Base-by-base conservation (phyloP, 2,888 invertebrate species). In the Cryptophagus acutangulus region DNA sequence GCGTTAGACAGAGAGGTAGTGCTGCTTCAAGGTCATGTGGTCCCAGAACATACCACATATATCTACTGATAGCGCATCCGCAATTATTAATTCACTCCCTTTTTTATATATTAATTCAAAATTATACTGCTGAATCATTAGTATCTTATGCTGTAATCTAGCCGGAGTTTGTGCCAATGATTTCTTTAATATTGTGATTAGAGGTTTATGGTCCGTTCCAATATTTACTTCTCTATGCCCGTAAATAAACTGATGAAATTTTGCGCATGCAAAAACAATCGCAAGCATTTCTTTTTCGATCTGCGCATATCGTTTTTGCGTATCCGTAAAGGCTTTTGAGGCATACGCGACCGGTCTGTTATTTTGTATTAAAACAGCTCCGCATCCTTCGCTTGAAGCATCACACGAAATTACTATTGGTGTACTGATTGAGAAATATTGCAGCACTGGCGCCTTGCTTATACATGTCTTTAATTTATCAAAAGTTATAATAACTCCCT, bases 271-370 rank as follows among this genome's bases (percentile, higher is more conserved):
- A 38, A 55, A 58, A 17, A 52, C 35, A 17, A 61, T 46, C 0
- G 52, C 49, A 25, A 58, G 45, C 2, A 56, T 53, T 43, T 61
- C 58, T 8, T 44, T 48, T 14, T 61, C 57, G 1, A 58, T 38
- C 33, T 53, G 54, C 8, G 49, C 45, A 35, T 59, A 59, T 29
- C 48, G 46, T 29, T 41, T 33, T 40, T 59, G 51, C 3, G 49
- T 34, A 9, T 35, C 33, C n/a, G 41, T 41, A 40, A 31, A 13
- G 14, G 38, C 30, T 26, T 40, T 42, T 14, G 42, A 42, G 2
- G 42, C 42, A 33, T 24, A 42, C 15, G 33, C 38, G 17, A 31
- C 17, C 9, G 38, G 36, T 17, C 15, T 20, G 16, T 26, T 3
- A n/a, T 26, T 25, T 31, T 48, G 46, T 10, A 46, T 14, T 9